Evolutionary conservation across 2,797 vertebrate species (phyloP), one percentile per base, ranked within the genome.

Genomic region (Erethizon dorsatum): DNA sequence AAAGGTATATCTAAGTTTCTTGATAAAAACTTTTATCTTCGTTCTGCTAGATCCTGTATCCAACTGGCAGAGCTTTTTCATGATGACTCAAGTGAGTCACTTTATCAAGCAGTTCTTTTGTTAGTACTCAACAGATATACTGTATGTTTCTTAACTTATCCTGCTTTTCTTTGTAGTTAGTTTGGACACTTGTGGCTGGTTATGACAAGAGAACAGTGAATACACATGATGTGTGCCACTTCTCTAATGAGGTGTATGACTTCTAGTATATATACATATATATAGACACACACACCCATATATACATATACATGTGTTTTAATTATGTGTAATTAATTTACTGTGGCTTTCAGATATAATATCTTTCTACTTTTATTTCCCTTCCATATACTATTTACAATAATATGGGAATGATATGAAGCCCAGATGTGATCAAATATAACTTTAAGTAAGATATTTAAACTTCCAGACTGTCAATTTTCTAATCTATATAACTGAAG

Each of bases 401-500:
- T 63, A 57, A 77, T 86, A 90, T 45, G 52, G 5, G 31, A 92
- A 84, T 57, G 63, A 83, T 73, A 33, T 95, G 26, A 93, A 96
- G 78, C 4, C 47, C 4, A 47, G 13, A 57, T 93, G 17, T 67
- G 31, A 80, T 31, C 79, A 83, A 47, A 26, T 94, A 45, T 54
- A 54, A 77, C 13, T 28, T 79, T 77, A 82, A 41, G 50, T 54
- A 80, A 95, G 12, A 26, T 71, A 83, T 56, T 88, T 84, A 77
- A 77, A 54, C 7, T 57, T 82, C 61, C 12, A 61, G 31, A 37
- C 22, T 75, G 4, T 75, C 45, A 75, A 12, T 82, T 88, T 61
- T 22, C 52, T 92, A 18, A 67, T 50, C 45, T 50, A 33, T 52
- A 56, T 73, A 83, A 71, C 63, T 89, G 22, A 47, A 95, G 10